Evolutionary conservation across 1,140 invertebrate species (phyloP).

Genomic region (Geopemphigus sp.): DNA sequence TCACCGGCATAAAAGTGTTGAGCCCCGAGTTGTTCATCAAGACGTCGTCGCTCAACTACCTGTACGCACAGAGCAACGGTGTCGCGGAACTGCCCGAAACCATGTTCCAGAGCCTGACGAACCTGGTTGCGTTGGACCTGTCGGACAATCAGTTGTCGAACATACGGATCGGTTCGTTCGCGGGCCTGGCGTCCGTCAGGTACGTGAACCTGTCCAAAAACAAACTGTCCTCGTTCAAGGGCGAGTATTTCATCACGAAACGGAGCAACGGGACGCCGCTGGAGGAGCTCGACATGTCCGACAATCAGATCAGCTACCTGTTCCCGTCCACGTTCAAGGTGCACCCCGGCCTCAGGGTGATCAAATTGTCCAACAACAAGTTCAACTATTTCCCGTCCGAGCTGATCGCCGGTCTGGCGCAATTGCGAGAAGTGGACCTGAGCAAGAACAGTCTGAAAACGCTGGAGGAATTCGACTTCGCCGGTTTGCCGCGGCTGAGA

Average conservation of each 20-base stretch:
- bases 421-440: slow-evolving; percentile 72
- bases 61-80: slow-evolving; percentile 67
- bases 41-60: slow-evolving; percentile 63
- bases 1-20: slow-evolving; percentile 68
- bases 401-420: slow-evolving; percentile 66
- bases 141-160: slow-evolving; percentile 74
- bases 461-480: slow-evolving; percentile 80
- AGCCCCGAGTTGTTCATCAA: slow-evolving; percentile 70
- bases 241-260: slow-evolving; percentile 72
- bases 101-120: slow-evolving; percentile 70
- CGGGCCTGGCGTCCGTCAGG: slow-evolving; percentile 68
- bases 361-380: slow-evolving; percentile 71
- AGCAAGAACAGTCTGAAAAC: slow-evolving; percentile 72
- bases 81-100: slow-evolving; percentile 70
- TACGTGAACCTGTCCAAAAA: slow-evolving; percentile 69
- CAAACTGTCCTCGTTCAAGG: slow-evolving; percentile 72
- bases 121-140: slow-evolving; percentile 69
- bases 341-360: slow-evolving; percentile 68
- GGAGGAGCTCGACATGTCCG: slow-evolving; percentile 69
- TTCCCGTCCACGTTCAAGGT: slow-evolving; percentile 80
- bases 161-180: slow-evolving; percentile 68
- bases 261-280: slow-evolving; percentile 62
- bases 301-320: slow-evolving; percentile 75
- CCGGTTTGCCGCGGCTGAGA: slow-evolving; percentile 70
- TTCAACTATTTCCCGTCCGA: slow-evolving; percentile 81